Conservation (phyloP, 2,888 invertebrate genomes). For the Athalia circularis region DNA sequence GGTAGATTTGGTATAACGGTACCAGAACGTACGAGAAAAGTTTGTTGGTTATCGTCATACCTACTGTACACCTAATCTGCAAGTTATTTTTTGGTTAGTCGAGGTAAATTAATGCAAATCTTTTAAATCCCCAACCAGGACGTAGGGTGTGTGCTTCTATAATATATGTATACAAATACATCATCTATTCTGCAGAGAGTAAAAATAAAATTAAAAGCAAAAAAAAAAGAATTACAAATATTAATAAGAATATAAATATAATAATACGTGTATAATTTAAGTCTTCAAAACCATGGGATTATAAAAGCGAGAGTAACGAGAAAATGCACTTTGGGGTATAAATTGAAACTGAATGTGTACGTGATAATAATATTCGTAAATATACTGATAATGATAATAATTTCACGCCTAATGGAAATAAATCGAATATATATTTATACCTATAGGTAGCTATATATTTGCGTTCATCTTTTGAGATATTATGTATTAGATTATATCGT, state of each 20-base stretch:
- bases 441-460: neutral
- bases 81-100: conserved; percentile 1
- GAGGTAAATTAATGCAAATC: neutral
- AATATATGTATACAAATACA: too few species aligned
- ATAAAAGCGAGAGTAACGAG: neutral
- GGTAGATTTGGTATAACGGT: too few species aligned
- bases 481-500: conserved; percentile 11
- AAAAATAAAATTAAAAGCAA: too few species aligned
- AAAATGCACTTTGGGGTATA: neutral
- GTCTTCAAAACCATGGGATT: neutral
- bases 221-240: neutral
- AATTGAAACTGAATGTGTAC: too few species aligned
- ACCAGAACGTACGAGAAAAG: too few species aligned
- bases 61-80: neutral
- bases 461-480: neutral
- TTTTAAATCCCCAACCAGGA: neutral
- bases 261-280: too few species aligned
- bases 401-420: too few species aligned
- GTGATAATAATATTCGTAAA: neutral
- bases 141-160: neutral
- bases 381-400: neutral
- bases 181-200: too few species aligned
- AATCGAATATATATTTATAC: neutral
- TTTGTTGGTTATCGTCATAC: too few species aligned
- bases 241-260: neutral